Base-by-base conservation (phyloP, 1,140 invertebrate species). In the Zaprionus camerounensis region DNA sequence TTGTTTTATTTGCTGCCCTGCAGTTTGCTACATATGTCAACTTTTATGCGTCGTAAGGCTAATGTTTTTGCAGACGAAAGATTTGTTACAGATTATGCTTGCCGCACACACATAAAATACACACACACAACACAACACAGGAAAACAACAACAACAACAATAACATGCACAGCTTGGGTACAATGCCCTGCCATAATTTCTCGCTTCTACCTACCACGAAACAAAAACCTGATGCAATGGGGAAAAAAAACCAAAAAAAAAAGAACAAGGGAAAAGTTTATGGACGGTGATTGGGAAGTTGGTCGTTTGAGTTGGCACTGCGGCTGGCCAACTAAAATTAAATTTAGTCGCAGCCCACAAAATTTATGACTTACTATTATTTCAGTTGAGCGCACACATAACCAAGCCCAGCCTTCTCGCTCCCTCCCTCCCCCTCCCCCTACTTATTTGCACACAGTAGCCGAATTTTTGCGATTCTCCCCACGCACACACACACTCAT, bases 321-420 rank as follows among this genome's bases (percentile, higher is more conserved):
- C 70, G 78, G 68, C 69, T 70, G 51, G 75, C 64, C 76, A 80
- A 80, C 78, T 81, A 75, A 81, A 81, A 75, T 81, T 81, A 81
- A 81, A 81, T 81, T 78, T 81, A 81, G 76, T 81, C 71, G 67
- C 78, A 70, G 64, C 51, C 24, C 49, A 70, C 66, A 68, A 80
- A 88, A 87, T 87, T 88, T 87, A 87, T 87, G 84, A 72, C 73
- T 81, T 81, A 77, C 83, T 82, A 87, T 87, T 87, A 87, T 83
- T 87, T 88, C 68, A 67, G 72, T 61, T 82, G 76, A 83, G 79
- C 71, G 77, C 75, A 80, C 71, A 76, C 62, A 55, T 36, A 69
- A 38, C 49, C 57, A 57, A 22, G 28, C 38, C 36, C 57, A 34
- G 34, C 13, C 28, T 28, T 5, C 13, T 9, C 6, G 28, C 26